Evolutionary conservation across 1,140 invertebrate genomes (phyloP).

Genomic region (Drosophila sechellia): DNA sequence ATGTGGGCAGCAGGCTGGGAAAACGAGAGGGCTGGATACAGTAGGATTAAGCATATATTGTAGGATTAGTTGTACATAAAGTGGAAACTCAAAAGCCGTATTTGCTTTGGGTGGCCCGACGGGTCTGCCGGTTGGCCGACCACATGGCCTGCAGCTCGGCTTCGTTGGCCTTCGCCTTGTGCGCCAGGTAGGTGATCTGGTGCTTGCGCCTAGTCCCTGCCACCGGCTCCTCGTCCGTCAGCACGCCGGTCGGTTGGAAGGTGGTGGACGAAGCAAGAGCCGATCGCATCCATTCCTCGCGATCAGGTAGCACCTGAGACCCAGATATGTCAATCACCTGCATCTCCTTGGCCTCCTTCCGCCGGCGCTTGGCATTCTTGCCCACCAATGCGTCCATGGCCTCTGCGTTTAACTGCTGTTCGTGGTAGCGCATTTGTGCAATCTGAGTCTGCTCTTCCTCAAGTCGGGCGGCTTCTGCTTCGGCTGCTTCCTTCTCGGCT

Average conservation of each 20-base stretch:
- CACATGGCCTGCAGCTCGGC: slow-evolving; percentile 96
- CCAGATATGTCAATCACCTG: slow-evolving; percentile 93
- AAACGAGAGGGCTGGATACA: slow-evolving; percentile 63
- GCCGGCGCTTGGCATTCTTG: slow-evolving; percentile 78
- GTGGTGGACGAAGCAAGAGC: slow-evolving; percentile 91
- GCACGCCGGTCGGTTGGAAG: slow-evolving; percentile 77
- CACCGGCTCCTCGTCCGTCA: slow-evolving; percentile 86
- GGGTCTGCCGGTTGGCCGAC: slow-evolving; percentile 93
- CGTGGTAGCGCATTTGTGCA: slow-evolving; percentile 66
- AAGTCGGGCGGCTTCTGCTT: slow-evolving; percentile 17
- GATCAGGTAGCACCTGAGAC: slow-evolving; percentile 92
- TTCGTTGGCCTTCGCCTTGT: slow-evolving; percentile 97
- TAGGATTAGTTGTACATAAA: slow-evolving; percentile 54
- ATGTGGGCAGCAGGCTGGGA: slow-evolving; percentile 86
- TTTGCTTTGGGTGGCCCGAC: slow-evolving; percentile 94
- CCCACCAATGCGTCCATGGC: slow-evolving; percentile 80
- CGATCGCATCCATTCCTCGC: slow-evolving; percentile 92
- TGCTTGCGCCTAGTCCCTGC: slow-evolving; percentile 93
- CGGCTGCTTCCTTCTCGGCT: slow-evolving; percentile 21
- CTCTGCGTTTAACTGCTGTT: slow-evolving; percentile 53
- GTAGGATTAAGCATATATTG: slow-evolving; percentile 66
- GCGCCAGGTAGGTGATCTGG: slow-evolving; percentile 98
- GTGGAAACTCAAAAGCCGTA: slow-evolving; percentile 90
- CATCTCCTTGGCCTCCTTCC: slow-evolving; percentile 85
- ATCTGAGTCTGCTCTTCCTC: slow-evolving; percentile 40